A percentile compares a stretch with the other conserved stretches of the same genome.
Evolutionary conservation across 2,797 vertebrate genomes (phyloP).

Genomic region (Aselliscus stoliczkanus): DNA sequence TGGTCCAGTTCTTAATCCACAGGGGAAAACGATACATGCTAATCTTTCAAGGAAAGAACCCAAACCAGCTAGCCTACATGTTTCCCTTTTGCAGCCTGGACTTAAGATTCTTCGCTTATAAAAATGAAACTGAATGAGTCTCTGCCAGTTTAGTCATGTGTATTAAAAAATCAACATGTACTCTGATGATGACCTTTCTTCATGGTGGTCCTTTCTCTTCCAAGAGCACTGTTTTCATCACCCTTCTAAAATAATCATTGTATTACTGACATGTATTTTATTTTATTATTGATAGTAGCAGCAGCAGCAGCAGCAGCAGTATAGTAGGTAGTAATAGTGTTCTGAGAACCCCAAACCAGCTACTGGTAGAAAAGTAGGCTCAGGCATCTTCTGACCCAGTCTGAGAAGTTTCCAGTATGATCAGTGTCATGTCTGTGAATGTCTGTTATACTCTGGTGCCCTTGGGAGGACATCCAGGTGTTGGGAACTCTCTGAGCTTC

Average conservation of each 20-base stretch:
- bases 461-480: neutral
- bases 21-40: neutral
- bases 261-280: neutral
- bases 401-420: neutral
- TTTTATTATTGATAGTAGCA: neutral
- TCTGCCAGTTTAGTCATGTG: neutral
- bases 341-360: neutral
- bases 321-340: neutral
- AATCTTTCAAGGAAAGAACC: neutral
- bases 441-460: neutral
- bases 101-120: neutral
- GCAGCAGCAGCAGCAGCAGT: neutral
- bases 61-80: neutral
- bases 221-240: neutral
- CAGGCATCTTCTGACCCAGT: neutral
- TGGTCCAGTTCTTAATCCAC: conserved; percentile 16
- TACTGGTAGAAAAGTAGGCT: neutral
- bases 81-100: neutral
- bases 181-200: neutral
- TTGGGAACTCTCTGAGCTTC: neutral
- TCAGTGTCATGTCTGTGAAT: neutral
- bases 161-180: neutral
- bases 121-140: neutral
- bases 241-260: neutral
- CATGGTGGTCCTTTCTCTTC: neutral